Conservation (phyloP, 2,888 invertebrate species). For the Hedychridium roseum region DNA sequence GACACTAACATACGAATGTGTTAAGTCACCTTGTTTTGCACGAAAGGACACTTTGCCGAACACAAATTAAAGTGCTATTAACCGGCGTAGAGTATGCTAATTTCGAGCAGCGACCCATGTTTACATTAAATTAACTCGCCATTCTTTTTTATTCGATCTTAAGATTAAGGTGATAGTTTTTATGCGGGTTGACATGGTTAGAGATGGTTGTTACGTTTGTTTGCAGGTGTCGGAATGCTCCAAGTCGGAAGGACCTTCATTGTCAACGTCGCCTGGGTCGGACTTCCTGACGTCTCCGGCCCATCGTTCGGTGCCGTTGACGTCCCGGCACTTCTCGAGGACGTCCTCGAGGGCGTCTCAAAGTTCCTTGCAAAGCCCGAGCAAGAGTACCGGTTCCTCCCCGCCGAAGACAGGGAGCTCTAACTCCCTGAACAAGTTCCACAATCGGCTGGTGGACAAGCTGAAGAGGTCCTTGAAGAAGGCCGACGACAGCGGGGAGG, state of each 20-base stretch:
- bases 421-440: conserved; percentile 78
- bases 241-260: conserved; percentile 77
- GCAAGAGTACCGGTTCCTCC: conserved; percentile 73
- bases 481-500: conserved; percentile 67
- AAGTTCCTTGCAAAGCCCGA: conserved; percentile 72
- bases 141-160: too few relatives aligned
- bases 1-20: too few relatives aligned
- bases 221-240: conserved; percentile 73
- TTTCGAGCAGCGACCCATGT: too few relatives aligned
- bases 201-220: conserved; percentile 21
- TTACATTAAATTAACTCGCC: too few relatives aligned
- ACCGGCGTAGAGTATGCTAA: too few relatives aligned
- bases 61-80: too few relatives aligned
- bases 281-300: conserved; percentile 69
- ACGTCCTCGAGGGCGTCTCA: conserved; percentile 72
- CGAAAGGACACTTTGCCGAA: too few relatives aligned
- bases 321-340: conserved; percentile 71
- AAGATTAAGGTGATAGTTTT: too few relatives aligned
- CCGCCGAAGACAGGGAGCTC: conserved; percentile 70
- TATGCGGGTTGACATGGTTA: too few relatives aligned
- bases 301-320: conserved; percentile 75
- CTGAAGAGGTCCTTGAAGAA: conserved; percentile 75
- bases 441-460: conserved; percentile 81
- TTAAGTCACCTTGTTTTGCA: too few relatives aligned
- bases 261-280: conserved; percentile 73